phyloP scores from a whole-genome alignment of 2,113 vertebrate genomes.

The Aramus guarauna region DNA sequence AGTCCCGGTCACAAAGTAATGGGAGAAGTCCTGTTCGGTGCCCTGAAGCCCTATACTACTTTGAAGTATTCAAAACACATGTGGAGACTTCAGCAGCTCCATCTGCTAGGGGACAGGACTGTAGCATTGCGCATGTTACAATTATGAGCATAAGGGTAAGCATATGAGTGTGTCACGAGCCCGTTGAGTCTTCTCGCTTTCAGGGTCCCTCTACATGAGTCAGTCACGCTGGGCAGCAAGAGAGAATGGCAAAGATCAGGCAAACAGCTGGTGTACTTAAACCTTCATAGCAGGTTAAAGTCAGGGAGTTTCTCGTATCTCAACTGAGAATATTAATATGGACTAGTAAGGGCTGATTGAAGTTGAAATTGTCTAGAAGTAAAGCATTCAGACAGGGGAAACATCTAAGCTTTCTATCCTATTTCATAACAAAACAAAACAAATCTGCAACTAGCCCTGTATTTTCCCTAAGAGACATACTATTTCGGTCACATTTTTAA shows the following conservation, averaged over 20 bases:
- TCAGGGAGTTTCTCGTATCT: background rate
- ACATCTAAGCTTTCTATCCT: background rate
- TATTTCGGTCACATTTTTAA: background rate
- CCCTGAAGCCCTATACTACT: background rate
- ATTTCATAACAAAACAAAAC: background rate
- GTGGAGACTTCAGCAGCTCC: background rate
- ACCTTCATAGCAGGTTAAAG: background rate
- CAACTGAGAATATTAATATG: background rate
- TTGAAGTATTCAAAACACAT: background rate
- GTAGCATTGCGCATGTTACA: background rate
- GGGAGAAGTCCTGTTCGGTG: background rate
- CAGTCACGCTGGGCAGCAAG: background rate
- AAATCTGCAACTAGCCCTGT: background rate
- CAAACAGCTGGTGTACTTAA: background rate
- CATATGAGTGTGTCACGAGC: background rate
- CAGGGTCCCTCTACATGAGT: background rate
- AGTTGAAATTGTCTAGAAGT: background rate
- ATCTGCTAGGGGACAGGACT: background rate
- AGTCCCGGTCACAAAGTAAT: background rate
- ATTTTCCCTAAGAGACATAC: background rate
- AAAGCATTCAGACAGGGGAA: background rate
- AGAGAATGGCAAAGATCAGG: background rate
- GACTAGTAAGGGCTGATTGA: background rate
- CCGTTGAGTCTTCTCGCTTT: accelerated
- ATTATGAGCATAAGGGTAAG: background rate